phyloP scores from a whole-genome alignment of 2,113 vertebrate species.

The Myotis lucifugus region DNA sequence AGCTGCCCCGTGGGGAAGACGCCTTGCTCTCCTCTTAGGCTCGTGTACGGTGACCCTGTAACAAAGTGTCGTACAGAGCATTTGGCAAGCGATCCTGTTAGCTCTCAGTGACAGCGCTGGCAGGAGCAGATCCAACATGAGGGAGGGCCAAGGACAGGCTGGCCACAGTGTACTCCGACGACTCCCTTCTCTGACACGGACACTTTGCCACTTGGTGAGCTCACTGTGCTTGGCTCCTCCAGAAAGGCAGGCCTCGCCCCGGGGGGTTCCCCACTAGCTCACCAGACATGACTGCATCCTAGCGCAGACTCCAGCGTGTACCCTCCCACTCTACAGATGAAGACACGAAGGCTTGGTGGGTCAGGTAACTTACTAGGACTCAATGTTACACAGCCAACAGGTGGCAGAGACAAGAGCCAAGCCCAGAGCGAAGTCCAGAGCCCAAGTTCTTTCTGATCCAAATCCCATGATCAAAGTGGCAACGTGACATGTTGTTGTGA shows the following conservation, averaged over 20 bases:
- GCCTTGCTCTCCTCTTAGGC: not conserved
- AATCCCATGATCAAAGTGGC: slow-evolving; percentile 45
- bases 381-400: not conserved
- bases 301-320: not conserved
- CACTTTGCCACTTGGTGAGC: not conserved
- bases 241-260: not conserved
- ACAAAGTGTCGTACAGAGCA: not conserved
- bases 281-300: not conserved
- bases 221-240: not conserved
- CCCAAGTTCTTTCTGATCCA: not conserved
- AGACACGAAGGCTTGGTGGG: not conserved
- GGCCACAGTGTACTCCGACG: not conserved
- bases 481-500: not conserved
- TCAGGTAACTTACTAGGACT: not conserved
- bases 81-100: not conserved
- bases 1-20: not conserved
- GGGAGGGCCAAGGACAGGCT: not conserved
- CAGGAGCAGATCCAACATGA: not conserved
- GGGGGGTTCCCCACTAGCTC: not conserved
- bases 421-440: not conserved
- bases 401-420: not conserved
- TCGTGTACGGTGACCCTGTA: not conserved
- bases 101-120: not conserved
- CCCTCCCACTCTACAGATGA: not conserved
- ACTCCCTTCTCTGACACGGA: not conserved